These are phyloP conservation scores for Hartigia nigra DNA, from an alignment of 2,888 invertebrate species.

Conservation along the genomic window DNA sequence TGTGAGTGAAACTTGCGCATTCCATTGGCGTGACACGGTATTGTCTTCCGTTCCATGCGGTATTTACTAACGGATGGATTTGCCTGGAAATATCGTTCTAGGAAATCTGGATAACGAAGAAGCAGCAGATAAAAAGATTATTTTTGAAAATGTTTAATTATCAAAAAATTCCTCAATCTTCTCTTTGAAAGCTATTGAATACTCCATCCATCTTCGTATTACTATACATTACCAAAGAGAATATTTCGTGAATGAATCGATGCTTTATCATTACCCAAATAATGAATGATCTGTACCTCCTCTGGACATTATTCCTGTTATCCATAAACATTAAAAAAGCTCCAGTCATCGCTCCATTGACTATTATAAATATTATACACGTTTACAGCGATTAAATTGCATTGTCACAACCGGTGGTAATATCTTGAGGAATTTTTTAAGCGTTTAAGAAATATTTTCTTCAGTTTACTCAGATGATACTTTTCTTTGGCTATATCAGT, in stretches of 20 bases:
- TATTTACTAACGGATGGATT: not conserved
- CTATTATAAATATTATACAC: not conserved
- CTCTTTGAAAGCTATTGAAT: not conserved
- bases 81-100: not conserved
- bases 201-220: not conserved
- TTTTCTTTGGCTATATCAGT: not conserved
- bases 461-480: not conserved
- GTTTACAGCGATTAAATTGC: not conserved
- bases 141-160: not conserved
- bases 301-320: not conserved
- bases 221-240: not conserved
- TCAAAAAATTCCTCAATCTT: not conserved
- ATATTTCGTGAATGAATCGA: constrained; percentile 12
- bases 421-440: not conserved
- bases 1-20: constrained; percentile 41
- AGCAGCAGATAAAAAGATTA: not conserved
- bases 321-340: not conserved
- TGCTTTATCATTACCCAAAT: not conserved
- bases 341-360: not conserved
- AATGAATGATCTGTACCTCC: not conserved
- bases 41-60: not conserved
- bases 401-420: not conserved
- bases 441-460: not conserved
- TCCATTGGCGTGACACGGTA: constrained; percentile 30
- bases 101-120: not conserved